These are phyloP conservation scores for Gulo gulo DNA, from an alignment of 2,113 vertebrate genomes.

Conservation along the genomic window DNA sequence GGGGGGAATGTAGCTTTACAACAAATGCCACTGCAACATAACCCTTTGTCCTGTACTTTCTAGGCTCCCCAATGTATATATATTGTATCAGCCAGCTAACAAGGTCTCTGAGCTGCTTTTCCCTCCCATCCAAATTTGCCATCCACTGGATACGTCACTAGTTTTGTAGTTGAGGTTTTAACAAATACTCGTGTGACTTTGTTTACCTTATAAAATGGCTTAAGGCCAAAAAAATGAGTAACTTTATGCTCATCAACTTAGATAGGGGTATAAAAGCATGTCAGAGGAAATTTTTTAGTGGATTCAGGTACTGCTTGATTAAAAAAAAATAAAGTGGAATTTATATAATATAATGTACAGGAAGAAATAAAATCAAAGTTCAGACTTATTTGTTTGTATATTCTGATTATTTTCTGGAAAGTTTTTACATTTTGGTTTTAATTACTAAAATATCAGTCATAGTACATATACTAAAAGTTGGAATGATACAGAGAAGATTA, in stretches of 20 bases:
- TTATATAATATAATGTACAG: not conserved
- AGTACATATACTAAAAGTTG: not conserved
- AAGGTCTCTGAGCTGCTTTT: not conserved
- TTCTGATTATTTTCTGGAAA: not conserved
- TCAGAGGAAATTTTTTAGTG: not conserved
- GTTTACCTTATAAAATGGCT: slow-evolving; percentile 37
- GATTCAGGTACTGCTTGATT: not conserved
- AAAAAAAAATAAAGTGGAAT: slow-evolving; percentile 19
- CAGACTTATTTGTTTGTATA: not conserved
- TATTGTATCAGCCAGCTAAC: not conserved
- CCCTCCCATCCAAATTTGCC: not conserved
- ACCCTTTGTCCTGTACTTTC: not conserved
- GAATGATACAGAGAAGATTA: not conserved
- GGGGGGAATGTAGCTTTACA: not conserved
- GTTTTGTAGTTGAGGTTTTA: not conserved
- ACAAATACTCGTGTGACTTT: not conserved
- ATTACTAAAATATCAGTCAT: not conserved
- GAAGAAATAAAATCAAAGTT: not conserved
- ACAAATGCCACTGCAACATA: not conserved
- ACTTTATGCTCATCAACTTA: not conserved
- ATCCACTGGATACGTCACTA: not conserved
- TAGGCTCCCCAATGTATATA: not conserved
- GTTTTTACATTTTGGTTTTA: not conserved
- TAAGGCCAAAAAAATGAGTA: not conserved
- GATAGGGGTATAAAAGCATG: not conserved